phyloP scores from a whole-genome alignment of 2,113 vertebrate species.

The Cepphus grylle region DNA sequence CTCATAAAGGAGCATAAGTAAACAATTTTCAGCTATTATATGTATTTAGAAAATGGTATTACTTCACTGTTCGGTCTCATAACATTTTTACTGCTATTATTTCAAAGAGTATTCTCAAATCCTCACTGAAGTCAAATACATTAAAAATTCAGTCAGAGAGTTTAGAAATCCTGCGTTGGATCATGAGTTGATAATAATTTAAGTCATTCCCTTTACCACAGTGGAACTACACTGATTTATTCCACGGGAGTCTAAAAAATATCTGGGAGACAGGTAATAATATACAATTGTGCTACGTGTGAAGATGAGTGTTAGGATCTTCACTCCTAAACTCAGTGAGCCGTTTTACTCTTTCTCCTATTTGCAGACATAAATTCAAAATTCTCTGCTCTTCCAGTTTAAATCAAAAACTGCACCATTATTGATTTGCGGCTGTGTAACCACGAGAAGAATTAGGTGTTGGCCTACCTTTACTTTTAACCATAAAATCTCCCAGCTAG shows the following conservation, averaged over 20 bases:
- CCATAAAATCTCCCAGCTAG: background rate
- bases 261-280: background rate
- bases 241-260: background rate
- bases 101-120: slow-evolving; percentile 24
- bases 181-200: background rate
- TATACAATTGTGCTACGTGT: background rate
- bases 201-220: background rate
- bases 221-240: background rate
- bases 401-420: background rate
- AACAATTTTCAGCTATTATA: slow-evolving; percentile 58
- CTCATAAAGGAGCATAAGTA: slow-evolving; percentile 30
- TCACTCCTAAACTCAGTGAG: background rate
- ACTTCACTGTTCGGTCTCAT: slow-evolving; percentile 33
- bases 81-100: slow-evolving; percentile 47
- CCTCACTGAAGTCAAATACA: slow-evolving; percentile 19
- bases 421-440: background rate
- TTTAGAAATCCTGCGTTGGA: background rate
- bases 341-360: background rate
- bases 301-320: background rate
- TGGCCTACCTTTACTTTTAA: background rate
- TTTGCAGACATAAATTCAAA: background rate
- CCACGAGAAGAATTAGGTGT: background rate
- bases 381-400: background rate
- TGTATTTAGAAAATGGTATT: slow-evolving; percentile 50
- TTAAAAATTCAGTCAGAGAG: background rate